These are phyloP conservation scores for Danaus plexippus DNA, from an alignment of 1,140 invertebrate species.

Conservation along the genomic window DNA sequence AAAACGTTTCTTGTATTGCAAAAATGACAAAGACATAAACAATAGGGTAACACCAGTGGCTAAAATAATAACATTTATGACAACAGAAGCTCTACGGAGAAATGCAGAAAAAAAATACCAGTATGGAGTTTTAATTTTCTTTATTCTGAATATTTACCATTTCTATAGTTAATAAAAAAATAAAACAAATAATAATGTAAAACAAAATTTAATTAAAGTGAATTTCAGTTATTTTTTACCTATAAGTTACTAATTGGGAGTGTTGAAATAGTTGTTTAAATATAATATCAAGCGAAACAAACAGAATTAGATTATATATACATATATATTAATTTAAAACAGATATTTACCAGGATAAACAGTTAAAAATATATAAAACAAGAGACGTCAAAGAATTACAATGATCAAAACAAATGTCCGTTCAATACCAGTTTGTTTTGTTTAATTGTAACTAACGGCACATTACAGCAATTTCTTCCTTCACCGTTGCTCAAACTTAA, in stretches of 20 bases:
- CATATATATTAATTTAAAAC: too few species aligned
- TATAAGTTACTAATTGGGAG: too few species aligned
- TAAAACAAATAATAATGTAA: too few species aligned
- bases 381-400: conserved; percentile 2
- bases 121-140: conserved; percentile 1
- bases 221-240: too few species aligned
- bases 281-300: too few species aligned
- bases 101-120: conserved; percentile 27
- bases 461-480: conserved; percentile 25
- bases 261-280: too few species aligned
- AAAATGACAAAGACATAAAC: conserved; percentile 29
- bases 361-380: too few species aligned
- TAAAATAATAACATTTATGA: conserved; percentile 51
- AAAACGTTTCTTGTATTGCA: conserved; percentile 2
- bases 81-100: conserved; percentile 44
- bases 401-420: not conserved
- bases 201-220: too few species aligned
- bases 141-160: not conserved
- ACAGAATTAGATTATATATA: too few species aligned
- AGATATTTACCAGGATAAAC: too few species aligned
- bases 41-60: conserved; percentile 60
- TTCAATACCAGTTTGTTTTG: conserved; percentile 1
- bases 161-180: not conserved
- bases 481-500: conserved; percentile 43
- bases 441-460: conserved; percentile 12